Conservation (phyloP, 2,113 vertebrate species). For the Malurus elegans region DNA sequence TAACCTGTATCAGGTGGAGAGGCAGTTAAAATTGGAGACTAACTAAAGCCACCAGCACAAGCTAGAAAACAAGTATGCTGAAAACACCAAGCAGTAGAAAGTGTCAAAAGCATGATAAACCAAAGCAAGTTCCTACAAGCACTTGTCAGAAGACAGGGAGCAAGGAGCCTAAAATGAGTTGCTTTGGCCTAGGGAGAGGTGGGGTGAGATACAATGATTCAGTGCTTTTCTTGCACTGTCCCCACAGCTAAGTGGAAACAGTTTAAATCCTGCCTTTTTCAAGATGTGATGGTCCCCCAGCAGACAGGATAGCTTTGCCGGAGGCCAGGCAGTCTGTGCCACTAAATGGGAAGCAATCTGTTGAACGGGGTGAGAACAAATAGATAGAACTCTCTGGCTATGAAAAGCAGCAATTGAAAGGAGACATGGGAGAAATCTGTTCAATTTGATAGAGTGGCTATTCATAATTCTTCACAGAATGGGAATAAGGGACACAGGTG, state of each 20-base stretch:
- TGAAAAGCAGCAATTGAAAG: background rate
- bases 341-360: slow-evolving; percentile 15
- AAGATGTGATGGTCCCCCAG: slow-evolving; percentile 25
- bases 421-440: background rate
- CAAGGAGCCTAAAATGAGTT: background rate
- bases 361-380: background rate
- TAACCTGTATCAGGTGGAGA: background rate
- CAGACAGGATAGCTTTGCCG: slow-evolving; percentile 31
- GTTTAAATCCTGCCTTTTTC: background rate
- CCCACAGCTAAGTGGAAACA: background rate
- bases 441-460: background rate
- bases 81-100: background rate
- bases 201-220: background rate
- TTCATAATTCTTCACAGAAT: background rate
- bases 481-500: background rate
- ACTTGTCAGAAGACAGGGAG: background rate
- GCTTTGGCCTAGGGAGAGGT: slow-evolving; percentile 3
- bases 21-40: background rate
- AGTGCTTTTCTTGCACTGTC: background rate
- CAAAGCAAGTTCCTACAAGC: background rate
- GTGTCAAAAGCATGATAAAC: background rate
- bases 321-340: slow-evolving; percentile 37
- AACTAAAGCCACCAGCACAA: background rate
- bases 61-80: background rate
- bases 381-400: background rate